Evolutionary conservation across 2,888 invertebrate genomes (phyloP), one percentile per base, ranked within the genome.

Genomic region (Agrenia bidenticulata): DNA sequence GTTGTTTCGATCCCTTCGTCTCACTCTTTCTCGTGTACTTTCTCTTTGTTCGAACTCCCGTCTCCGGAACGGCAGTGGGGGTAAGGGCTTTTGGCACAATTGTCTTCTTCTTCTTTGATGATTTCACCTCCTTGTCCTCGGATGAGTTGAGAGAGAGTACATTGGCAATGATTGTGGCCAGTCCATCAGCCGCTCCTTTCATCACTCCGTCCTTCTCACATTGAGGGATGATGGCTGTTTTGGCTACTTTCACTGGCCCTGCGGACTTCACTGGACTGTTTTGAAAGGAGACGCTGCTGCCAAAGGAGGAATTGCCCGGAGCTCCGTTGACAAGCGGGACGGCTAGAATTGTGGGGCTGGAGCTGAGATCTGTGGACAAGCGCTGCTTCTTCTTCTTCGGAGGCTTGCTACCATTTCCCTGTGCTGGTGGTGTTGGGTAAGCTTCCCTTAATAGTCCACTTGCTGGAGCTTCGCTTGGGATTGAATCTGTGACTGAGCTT

Each of bases 211-310:
- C n/a, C 4, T 11, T 54, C 54, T 2, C 2, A 24, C 9, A 54
- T 21, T 41, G 50, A 24, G 66, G 62, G 27, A 57, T 63, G 9
- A 27, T 19, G 15, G 56, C 63, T 27, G 67, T 67, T 56, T 56
- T 67, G 4, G 61, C 19, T 49, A 67, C 67, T 60, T 60, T 60
- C 7, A 56, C 56, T 15, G 39, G 17, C n/a, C 41, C 56, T 9
- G n/a, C 17, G n/a, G 24, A 2, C 37, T 57, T 37, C 2, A 5
- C 21, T 21, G 56, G 56, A 39, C 19, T 21, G n/a, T 57, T 57
- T 41, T 39, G 56, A 23, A 57, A 57, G 4, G 56, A 57, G 21
- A 57, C 37, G 56, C 56, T 57, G 15, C 32, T 32, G 32, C 32
- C 32, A 32, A 7, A 7, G 32, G 32, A 32, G 32, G 32, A 32